These are phyloP conservation scores for Anomalospiza imberbis DNA, from an alignment of 2,797 vertebrate species.

Conservation along the genomic window DNA sequence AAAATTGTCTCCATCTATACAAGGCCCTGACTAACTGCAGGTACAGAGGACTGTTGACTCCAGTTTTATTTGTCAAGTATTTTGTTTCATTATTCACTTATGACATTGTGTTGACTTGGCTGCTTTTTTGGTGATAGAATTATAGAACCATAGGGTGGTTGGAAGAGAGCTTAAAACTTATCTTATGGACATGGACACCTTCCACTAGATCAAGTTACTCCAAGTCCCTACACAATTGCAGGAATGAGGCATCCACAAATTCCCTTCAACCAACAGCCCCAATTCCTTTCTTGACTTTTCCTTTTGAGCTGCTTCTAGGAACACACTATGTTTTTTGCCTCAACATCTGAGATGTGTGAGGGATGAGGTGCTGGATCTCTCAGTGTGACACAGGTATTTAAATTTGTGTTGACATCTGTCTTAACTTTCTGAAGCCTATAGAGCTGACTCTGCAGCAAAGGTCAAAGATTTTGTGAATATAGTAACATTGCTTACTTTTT, in stretches of 20 bases:
- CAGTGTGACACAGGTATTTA: neutral
- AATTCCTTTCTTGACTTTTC: neutral
- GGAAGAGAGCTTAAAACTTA: neutral
- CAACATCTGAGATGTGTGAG: accelerated
- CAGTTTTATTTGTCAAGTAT: neutral
- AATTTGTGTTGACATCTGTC: neutral
- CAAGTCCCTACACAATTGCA: neutral
- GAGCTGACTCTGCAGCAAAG: neutral
- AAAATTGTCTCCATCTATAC: neutral
- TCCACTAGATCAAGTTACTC: neutral
- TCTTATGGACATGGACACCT: neutral
- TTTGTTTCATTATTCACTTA: neutral
- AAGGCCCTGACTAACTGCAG: neutral
- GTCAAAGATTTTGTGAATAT: neutral
- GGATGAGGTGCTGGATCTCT: neutral
- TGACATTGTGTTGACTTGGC: neutral
- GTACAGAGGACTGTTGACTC: neutral
- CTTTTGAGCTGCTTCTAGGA: neutral
- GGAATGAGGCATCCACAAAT: neutral
- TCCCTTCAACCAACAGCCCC: neutral
- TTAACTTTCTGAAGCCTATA: neutral
- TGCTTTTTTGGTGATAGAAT: neutral
- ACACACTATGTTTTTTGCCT: neutral
- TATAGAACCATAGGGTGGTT: neutral
- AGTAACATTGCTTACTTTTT: neutral